Conservation (phyloP, 1,140 invertebrate genomes). For the Zaprionus lachaisei region DNA sequence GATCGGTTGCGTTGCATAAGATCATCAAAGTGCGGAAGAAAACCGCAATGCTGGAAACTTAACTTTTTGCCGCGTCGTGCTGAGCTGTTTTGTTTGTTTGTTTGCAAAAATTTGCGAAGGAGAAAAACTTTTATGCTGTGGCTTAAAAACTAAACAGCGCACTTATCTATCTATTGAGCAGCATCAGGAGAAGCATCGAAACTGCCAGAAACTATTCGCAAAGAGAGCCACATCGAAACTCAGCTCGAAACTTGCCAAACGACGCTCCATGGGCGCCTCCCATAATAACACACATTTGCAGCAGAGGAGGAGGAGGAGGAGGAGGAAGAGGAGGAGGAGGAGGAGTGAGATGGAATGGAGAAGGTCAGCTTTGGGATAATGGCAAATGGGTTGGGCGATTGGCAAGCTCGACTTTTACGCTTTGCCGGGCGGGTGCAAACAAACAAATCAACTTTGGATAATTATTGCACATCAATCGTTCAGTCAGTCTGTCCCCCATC, state of each 20-base stretch:
- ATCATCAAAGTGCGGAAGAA: constrained; percentile 46
- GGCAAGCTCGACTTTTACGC: constrained; percentile 77
- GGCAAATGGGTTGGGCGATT: constrained; percentile 49
- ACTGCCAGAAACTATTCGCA: constrained; percentile 70
- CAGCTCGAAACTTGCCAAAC: constrained; percentile 60
- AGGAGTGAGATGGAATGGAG: not conserved
- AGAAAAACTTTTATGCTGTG: constrained; percentile 69
- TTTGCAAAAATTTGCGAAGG: no score
- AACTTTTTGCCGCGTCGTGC: constrained; percentile 15
- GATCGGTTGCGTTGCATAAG: constrained; percentile 12
- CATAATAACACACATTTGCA: constrained; percentile 77
- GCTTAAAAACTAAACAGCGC: constrained; percentile 79
- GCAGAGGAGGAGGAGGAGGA: constrained; percentile 27
- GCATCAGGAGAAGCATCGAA: constrained; percentile 51
- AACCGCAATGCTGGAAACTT: constrained; percentile 50
- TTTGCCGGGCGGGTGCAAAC: constrained; percentile 76
- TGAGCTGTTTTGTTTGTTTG: constrained; percentile 38
- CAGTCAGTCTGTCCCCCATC: constrained; percentile 7
- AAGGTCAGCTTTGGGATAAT: not conserved
- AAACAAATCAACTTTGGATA: constrained; percentile 84
- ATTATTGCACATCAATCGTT: constrained; percentile 83
- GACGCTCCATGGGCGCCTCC: constrained; percentile 51
- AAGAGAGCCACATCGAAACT: constrained; percentile 53
- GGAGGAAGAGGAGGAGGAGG: not conserved
- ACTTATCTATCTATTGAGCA: constrained; percentile 78